Conservation (phyloP, 2,113 vertebrate species). For the Stegostoma tigrinum region DNA sequence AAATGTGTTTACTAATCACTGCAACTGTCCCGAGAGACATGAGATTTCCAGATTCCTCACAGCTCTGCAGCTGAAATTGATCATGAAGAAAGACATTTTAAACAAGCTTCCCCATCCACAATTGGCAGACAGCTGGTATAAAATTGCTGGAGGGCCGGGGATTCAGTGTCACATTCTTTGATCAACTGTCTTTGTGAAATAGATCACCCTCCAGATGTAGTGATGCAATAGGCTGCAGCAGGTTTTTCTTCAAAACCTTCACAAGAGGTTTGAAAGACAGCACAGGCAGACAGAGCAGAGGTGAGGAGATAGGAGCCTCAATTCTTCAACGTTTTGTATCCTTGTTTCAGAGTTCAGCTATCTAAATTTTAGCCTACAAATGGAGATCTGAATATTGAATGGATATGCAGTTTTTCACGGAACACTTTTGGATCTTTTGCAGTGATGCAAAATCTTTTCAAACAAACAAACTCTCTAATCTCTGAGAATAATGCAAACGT, state of each 20-base stretch:
- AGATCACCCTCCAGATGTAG: too few species aligned
- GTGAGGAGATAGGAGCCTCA: neutral
- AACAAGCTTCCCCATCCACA: neutral
- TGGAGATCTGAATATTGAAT: too few species aligned
- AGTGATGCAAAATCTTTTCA: too few species aligned
- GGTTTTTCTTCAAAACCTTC: neutral
- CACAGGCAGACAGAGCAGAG: neutral
- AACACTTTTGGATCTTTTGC: neutral
- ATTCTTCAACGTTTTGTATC: neutral
- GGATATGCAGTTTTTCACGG: neutral
- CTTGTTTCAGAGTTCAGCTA: neutral
- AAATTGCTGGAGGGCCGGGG: neutral
- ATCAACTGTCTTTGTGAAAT: neutral
- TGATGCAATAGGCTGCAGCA: too few species aligned
- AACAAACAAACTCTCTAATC: too few species aligned
- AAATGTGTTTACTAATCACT: neutral
- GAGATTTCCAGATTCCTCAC: neutral
- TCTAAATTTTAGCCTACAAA: neutral
- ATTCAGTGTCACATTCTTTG: neutral
- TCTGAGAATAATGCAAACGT: neutral
- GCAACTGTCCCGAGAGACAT: neutral
- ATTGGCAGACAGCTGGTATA: neutral
- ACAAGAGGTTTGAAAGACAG: neutral
- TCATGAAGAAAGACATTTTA: neutral
- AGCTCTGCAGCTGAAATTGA: neutral